These are phyloP conservation scores for Trypoxylus dichotomus DNA, from an alignment of 1,140 invertebrate genomes.

Conservation along the genomic window DNA sequence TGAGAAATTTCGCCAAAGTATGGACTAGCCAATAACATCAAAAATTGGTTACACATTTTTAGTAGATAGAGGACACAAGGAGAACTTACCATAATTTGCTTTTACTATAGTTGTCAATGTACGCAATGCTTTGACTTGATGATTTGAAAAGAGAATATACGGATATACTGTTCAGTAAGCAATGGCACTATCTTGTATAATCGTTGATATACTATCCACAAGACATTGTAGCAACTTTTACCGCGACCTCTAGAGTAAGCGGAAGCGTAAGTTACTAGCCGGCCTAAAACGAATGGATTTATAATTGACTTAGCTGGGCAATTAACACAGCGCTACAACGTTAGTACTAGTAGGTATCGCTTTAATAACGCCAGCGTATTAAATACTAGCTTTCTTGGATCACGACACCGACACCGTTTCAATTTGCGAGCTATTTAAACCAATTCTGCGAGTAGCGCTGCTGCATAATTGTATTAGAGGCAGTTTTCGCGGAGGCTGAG, in stretches of 20 bases:
- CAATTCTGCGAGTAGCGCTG: slow-evolving; percentile 2
- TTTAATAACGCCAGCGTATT: neutral
- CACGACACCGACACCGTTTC: neutral
- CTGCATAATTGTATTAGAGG: slow-evolving; percentile 4
- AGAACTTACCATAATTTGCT: no score
- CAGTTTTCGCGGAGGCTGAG: neutral
- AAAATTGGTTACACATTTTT: no score
- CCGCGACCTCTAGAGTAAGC: neutral
- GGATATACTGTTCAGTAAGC: no score
- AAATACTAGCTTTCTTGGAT: slow-evolving; percentile 22
- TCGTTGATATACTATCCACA: no score
- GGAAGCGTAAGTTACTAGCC: neutral
- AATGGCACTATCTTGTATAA: no score
- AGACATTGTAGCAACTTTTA: neutral
- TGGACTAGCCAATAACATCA: no score
- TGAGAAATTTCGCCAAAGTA: no score
- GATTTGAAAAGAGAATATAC: no score
- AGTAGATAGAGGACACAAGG: no score
- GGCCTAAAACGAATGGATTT: slow-evolving; percentile 19
- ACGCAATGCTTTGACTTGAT: no score
- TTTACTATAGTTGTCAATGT: no score
- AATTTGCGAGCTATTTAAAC: slow-evolving; percentile 20
- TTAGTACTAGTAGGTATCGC: slow-evolving; percentile 1
- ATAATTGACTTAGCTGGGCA: slow-evolving; percentile 23
- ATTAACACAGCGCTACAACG: slow-evolving; percentile 13